These are phyloP conservation scores for Chrysomallon squamiferum DNA, from an alignment of 1,140 invertebrate genomes.

Conservation along the genomic window DNA sequence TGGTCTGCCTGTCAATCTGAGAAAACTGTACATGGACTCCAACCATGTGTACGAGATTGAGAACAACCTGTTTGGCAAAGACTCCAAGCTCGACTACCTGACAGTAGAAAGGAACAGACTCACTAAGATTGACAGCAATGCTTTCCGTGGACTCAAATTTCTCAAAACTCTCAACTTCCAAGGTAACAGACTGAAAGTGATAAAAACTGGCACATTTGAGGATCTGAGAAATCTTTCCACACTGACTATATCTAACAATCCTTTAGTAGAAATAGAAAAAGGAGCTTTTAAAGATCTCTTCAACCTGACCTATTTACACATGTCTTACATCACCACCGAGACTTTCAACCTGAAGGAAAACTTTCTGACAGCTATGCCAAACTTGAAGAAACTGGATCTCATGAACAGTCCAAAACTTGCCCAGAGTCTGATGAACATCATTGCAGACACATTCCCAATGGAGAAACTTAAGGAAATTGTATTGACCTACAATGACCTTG, in stretches of 20 bases:
- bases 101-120: constrained; percentile 73
- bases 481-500: constrained; percentile 72
- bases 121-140: constrained; percentile 69
- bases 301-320: constrained; percentile 70
- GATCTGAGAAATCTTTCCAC: constrained; percentile 64
- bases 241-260: constrained; percentile 64
- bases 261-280: constrained; percentile 54
- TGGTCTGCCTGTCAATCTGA: constrained; percentile 67
- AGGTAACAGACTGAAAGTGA: constrained; percentile 33
- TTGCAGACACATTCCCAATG: constrained; percentile 46
- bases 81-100: constrained; percentile 44
- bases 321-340: constrained; percentile 66
- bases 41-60: constrained; percentile 54
- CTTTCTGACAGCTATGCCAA: constrained; percentile 41
- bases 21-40: constrained; percentile 46
- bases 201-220: constrained; percentile 36
- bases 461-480: constrained; percentile 70
- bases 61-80: constrained; percentile 35
- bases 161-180: constrained; percentile 71
- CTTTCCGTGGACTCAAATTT: constrained; percentile 75
- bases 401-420: constrained; percentile 76
- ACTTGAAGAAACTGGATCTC: constrained; percentile 75
- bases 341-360: constrained; percentile 60
- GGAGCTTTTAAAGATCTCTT: constrained; percentile 57
- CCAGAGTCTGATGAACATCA: constrained; percentile 69